A percentile compares a stretch with the other conserved stretches of the same genome.
These are phyloP conservation scores for Zapus hudsonius DNA, from an alignment of 2,113 vertebrate genomes.

Conservation along the genomic window DNA sequence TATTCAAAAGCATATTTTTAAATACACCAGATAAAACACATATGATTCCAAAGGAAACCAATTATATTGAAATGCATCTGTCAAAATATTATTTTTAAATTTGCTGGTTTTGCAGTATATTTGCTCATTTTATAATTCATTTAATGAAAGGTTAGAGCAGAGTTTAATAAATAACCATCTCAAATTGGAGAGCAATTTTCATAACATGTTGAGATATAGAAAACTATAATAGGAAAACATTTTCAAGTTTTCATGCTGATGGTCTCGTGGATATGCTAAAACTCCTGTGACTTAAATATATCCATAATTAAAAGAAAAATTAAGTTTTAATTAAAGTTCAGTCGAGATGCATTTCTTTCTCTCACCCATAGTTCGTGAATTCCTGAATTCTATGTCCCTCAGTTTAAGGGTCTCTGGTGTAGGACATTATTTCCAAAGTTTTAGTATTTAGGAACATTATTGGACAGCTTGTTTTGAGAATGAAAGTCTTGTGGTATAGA, in stretches of 20 bases:
- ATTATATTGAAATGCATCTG: neutral
- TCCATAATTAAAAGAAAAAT: neutral
- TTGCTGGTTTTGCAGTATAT: neutral
- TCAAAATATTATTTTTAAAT: slow-evolving; percentile 27
- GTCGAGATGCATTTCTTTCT: neutral
- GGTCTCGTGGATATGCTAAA: neutral
- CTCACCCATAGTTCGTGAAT: neutral
- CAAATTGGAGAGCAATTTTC: neutral
- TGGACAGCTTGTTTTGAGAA: slow-evolving; percentile 17
- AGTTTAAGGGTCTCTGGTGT: neutral
- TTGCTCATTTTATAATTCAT: slow-evolving; percentile 23
- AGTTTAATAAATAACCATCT: slow-evolving; percentile 28
- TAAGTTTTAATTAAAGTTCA: slow-evolving; percentile 23
- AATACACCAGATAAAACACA: neutral
- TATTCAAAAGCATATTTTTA: neutral
- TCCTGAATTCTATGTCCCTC: neutral
- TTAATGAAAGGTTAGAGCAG: neutral
- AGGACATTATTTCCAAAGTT: no score
- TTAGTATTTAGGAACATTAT: no score
- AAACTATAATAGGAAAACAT: neutral
- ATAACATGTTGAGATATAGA: slow-evolving; percentile 23
- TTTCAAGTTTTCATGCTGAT: neutral
- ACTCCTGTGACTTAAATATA: neutral
- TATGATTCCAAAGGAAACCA: neutral
- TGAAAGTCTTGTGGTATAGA: neutral